Evolutionary conservation across 2,888 invertebrate genomes (phyloP).

Genomic region (Congeria kusceri): DNA sequence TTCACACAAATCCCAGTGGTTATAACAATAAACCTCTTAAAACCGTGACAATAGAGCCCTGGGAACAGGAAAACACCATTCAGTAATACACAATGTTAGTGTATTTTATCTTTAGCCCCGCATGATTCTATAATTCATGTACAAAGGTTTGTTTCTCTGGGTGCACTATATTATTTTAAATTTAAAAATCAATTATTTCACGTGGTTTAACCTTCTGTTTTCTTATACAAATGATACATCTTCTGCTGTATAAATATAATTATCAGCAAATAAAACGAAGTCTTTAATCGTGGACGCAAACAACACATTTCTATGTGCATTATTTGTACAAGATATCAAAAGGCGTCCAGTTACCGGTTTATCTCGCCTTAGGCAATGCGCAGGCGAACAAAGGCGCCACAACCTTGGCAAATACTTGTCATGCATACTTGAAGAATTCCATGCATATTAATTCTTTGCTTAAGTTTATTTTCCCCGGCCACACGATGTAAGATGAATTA

Average conservation of each 20-base stretch:
- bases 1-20: conserved; percentile 20
- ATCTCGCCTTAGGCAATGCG: conserved; percentile 17
- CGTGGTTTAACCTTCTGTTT: too few species aligned
- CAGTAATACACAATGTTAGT: too few species aligned
- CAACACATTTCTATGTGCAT: conserved; percentile 6
- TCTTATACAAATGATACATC: neutral
- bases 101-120: too few species aligned
- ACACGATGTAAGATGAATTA: too few species aligned
- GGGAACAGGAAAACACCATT: neutral
- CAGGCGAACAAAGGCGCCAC: neutral
- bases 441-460: conserved; percentile 34
- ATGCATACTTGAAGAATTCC: neutral
- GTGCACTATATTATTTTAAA: too few species aligned
- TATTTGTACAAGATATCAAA: conserved; percentile 40
- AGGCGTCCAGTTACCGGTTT: neutral
- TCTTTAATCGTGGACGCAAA: conserved; percentile 23
- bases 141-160: too few species aligned
- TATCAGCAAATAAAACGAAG: conserved; percentile 30
- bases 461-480: neutral
- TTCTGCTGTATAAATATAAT: conserved; percentile 5
- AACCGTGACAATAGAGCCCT: conserved; percentile 10
- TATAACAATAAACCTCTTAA: conserved; percentile 21
- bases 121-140: too few species aligned
- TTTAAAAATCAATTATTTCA: too few species aligned
- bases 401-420: conserved; percentile 10